Base-by-base conservation (phyloP, 2,797 vertebrate genomes). In the Lithobates sylvaticus region DNA sequence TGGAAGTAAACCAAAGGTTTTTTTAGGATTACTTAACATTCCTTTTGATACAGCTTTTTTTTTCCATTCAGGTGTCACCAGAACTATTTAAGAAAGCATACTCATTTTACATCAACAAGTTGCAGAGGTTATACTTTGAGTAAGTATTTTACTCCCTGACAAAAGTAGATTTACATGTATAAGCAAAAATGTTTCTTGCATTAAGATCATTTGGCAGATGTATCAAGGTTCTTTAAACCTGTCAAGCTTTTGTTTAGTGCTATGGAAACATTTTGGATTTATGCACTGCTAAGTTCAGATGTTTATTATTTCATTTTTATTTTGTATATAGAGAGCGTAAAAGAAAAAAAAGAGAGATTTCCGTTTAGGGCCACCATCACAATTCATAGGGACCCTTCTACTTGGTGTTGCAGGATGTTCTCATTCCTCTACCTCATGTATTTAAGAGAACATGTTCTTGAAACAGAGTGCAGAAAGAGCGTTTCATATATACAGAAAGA, bases 81-180 rank as follows among this genome's bases (percentile, higher is more conserved):
- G 89, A 93, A 88, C 85, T 94, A 64, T 90, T 93, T 84, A 88
- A 93, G 88, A 96, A 92, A 92, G 94, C 94, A 3, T 93, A 92
- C 76, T 83, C 78, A 18, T 93, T 91, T 90, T 94, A 95, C 78
- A 94, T 88, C 71, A 94, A 88, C 87, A 89, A 84, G 72, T 86
- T 96, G 90, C 89, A 92, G 86, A 94, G 92, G 61, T 85, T 88
- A 68, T 93, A 88, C 88, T 96, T 97, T 91, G 89, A 83, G 95
- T 96, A 93, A 91, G 95, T 93, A 81, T 72, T 3, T 87, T 82
- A 86, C 78, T 50, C 50, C 71, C 77, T 81, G 78, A 69, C 71
- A 80, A 75, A 36, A 74, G 23, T 23, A 29, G 58, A 79, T 68
- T 79, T 58, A 80, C 6, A 50, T 85, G 69, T 71, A 72, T n/a